phyloP scores from a whole-genome alignment of 2,113 vertebrate genomes.

The Indicator maculatus region DNA sequence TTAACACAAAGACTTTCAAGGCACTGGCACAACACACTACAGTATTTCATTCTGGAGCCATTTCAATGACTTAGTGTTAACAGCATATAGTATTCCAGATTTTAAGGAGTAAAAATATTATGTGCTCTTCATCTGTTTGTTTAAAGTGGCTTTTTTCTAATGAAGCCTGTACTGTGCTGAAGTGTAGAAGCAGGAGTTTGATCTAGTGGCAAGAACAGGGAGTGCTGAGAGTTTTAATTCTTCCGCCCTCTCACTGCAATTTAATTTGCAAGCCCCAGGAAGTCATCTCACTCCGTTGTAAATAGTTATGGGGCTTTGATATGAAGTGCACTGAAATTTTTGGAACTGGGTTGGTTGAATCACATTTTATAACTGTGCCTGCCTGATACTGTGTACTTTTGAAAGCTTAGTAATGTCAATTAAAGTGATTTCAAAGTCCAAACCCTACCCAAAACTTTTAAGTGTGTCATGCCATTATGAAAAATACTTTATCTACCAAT shows the following conservation, averaged over 20 bases:
- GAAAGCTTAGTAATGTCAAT: not conserved
- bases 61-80: slow-evolving; percentile 77
- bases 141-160: slow-evolving; percentile 74
- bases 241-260: not conserved
- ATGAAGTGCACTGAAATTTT: not conserved
- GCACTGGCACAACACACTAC: slow-evolving; percentile 63
- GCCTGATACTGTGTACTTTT: not conserved
- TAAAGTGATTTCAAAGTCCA: not conserved
- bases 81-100: slow-evolving; percentile 77
- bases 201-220: slow-evolving; percentile 23
- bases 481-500: not conserved
- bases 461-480: not conserved
- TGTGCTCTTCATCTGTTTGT: slow-evolving; percentile 80
- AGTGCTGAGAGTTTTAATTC: slow-evolving; percentile 43
- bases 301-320: not conserved
- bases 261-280: slow-evolving; percentile 24
- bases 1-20: slow-evolving; percentile 64
- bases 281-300: not conserved
- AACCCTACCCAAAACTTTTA: not conserved
- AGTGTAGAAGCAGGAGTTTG: slow-evolving; percentile 24
- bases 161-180: slow-evolving; percentile 66
- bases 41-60: slow-evolving; percentile 75
- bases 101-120: slow-evolving; percentile 81
- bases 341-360: not conserved
- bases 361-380: not conserved